Base-by-base conservation (phyloP, 2,797 vertebrate species). In the Cyprinella venusta region DNA sequence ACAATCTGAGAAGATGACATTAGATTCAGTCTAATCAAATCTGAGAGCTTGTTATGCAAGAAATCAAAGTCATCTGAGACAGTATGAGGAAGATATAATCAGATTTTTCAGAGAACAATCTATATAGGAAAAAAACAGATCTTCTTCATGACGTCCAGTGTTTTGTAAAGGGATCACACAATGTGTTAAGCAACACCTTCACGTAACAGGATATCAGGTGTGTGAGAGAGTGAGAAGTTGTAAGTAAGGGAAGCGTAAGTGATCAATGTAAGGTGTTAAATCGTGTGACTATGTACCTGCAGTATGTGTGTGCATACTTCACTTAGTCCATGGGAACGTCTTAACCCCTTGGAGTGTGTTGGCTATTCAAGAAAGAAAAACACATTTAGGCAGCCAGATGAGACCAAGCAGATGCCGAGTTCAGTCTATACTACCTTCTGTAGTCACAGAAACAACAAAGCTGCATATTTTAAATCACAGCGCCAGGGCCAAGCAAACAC, bases 1-100 rank as follows among this genome's bases (percentile, higher is more conserved):
- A 50, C 76, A 78, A 69, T 79, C 50, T 68, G 69, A 52, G 26
- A 40, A 18, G 30, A 80, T 33, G 24, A 12, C 40, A 50, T 79
- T 56, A 72, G 76, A 82, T 84, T 76, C 36, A 59, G 61, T 64
- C 75, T 83, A 88, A 86, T 88, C 80, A 81, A 78, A 86, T 87
- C 50, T 72, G 30, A 85, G 72, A 42, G 77, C 33, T n/a, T 61
- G 61, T 71, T 64, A 52, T 4, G 50, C 24, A 82, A 48, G 69
- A 81, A 64, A 81, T 68, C n/a, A 19, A 78, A 77, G 33, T 75
- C 6, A 83, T 87, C 21, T 65, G 76, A 82, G 86, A 79, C 52
- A 86, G 76, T 63, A 18, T 71, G 56, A 71, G 52, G 76, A 45
- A 2, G 6, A 77, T 38, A 33, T 82, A 82, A 82, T 61, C 68